Percentiles rank a stretch among this genome's conserved stretches.
These are phyloP conservation scores for Megatriorchis doriae DNA, from an alignment of 2,113 vertebrate genomes.

Conservation along the genomic window DNA sequence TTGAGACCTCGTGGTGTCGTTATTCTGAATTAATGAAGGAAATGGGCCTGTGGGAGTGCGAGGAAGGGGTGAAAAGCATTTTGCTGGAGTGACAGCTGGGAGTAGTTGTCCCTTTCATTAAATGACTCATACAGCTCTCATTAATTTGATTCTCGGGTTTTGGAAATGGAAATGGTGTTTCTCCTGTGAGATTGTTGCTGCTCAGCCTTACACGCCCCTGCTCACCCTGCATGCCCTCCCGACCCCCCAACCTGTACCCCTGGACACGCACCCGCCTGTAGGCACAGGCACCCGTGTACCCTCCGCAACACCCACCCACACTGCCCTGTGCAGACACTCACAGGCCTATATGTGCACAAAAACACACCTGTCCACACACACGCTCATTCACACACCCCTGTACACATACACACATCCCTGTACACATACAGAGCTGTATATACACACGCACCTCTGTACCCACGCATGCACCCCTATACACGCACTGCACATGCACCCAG, in stretches of 20 bases:
- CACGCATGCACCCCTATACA: background rate
- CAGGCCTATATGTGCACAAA: too few species aligned
- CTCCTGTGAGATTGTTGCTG: rapidly evolving
- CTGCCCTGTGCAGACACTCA: background rate
- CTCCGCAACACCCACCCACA: rapidly evolving
- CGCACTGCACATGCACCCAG: background rate
- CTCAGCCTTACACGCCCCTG: too few species aligned
- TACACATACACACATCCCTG: background rate
- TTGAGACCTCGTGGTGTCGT: rapidly evolving
- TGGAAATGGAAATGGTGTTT: background rate
- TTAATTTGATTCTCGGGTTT: background rate
- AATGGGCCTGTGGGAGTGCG: rapidly evolving
- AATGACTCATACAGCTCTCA: background rate
- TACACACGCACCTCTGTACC: background rate
- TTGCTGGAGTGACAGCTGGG: rapidly evolving
- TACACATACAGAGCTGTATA: background rate
- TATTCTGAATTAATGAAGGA: background rate
- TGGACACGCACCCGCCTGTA: background rate
- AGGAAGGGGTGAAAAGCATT: background rate
- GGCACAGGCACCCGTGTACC: background rate
- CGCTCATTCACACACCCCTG: too few species aligned
- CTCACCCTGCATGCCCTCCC: background rate
- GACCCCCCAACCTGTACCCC: too few species aligned
- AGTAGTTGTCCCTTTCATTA: background rate
- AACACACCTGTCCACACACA: background rate